Conservation (phyloP, 2,113 vertebrate genomes). For the Hylia prasina region DNA sequence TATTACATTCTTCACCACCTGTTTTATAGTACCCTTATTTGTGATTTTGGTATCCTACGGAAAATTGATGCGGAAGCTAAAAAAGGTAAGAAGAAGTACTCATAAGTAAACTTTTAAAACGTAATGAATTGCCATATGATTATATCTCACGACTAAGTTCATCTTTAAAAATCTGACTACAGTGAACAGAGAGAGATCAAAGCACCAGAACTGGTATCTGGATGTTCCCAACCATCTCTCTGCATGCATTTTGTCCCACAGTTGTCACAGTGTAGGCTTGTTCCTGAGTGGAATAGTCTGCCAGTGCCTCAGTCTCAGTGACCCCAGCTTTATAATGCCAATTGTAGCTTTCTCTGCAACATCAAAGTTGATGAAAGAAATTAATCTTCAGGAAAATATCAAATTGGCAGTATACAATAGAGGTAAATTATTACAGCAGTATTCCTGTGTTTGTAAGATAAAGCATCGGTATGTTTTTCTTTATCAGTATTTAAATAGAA, state of each 20-base stretch:
- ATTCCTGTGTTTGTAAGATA: background rate
- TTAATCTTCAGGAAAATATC: background rate
- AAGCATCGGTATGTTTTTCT: background rate
- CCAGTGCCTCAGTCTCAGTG: background rate
- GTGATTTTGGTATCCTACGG: conserved; percentile 87
- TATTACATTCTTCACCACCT: conserved; percentile 82
- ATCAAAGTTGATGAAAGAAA: background rate
- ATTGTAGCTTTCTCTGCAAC: background rate
- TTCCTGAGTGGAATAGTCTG: background rate
- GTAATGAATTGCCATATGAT: background rate
- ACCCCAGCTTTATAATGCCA: background rate
- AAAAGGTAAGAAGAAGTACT: conserved; percentile 75
- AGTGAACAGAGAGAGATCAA: background rate
- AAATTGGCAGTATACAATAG: background rate
- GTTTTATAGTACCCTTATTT: conserved; percentile 83
- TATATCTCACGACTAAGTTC: background rate
- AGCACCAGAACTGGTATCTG: background rate
- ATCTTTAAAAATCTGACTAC: background rate
- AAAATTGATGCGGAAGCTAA: conserved; percentile 81
- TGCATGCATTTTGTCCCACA: background rate
- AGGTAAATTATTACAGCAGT: background rate
- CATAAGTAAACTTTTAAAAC: background rate
- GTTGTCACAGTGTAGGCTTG: background rate
- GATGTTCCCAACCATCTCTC: background rate
- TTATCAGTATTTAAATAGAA: background rate